Conservation (phyloP, 2,113 vertebrate genomes). For the Sarotherodon lohbergeri region DNA sequence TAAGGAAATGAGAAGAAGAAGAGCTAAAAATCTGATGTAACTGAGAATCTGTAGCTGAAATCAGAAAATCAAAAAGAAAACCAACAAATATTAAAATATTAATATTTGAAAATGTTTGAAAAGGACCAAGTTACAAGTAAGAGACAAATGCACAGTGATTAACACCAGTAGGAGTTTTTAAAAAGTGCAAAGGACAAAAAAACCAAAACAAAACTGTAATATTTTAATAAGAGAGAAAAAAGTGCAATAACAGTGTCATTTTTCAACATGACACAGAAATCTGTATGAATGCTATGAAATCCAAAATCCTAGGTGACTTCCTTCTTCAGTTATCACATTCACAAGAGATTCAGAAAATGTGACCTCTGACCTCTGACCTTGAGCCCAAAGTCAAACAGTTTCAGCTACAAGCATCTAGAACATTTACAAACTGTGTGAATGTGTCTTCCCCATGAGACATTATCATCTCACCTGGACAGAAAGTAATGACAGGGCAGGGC, state of each 20-base stretch:
- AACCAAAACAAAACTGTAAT: background rate
- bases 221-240: background rate
- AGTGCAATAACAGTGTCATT: background rate
- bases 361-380: background rate
- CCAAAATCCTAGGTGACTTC: background rate
- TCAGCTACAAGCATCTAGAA: background rate
- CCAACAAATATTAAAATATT: background rate
- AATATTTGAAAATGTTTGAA: background rate
- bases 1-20: background rate
- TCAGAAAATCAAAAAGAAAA: background rate
- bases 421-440: rapidly evolving
- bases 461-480: slow-evolving; percentile 76
- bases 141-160: background rate
- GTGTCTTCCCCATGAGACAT: background rate
- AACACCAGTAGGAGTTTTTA: background rate
- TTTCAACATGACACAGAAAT: background rate
- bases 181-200: background rate
- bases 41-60: background rate
- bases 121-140: rapidly evolving
- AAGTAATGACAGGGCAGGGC: slow-evolving; percentile 67
- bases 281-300: background rate
- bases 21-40: rapidly evolving
- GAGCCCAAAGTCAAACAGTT: rapidly evolving
- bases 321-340: background rate
- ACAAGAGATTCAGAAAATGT: background rate